Evolutionary conservation across 92 coral and sea anemone genomes (phyloP), one percentile per base, ranked within the genome.

Genomic region (Siderastrea siderea): DNA sequence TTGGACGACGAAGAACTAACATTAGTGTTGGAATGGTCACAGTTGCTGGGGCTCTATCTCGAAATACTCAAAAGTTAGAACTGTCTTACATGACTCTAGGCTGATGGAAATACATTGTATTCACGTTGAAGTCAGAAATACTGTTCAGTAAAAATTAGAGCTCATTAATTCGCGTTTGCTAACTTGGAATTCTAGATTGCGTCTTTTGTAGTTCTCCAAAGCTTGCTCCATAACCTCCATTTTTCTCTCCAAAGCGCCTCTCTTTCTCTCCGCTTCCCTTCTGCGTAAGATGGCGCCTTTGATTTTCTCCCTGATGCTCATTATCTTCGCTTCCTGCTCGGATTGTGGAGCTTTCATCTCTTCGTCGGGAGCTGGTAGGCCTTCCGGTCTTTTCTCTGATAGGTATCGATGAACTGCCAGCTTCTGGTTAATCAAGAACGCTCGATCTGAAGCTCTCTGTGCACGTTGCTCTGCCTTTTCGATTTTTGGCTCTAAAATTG

Each of bases 381-480:
- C 80, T 26, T 84, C 87, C 10, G 87, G 87, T 38, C 87, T 84
- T 65, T 74, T 84, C 72, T 14, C 81, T 50, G 87, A 73, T 16
- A 84, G 55, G 43, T 84, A 63, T 9, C 74, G 80, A 38, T 74
- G 87, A 26, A 84, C 66, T 1, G 87, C 43, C 1, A 84, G 43
- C 80, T 84, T 84, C 48, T 84, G 87, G 19, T 49, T 73, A 46
- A 84, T 73, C 48, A 84, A 54, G 63, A 84, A 84, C 54, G 80
- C 87, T 43, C 87, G 79, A 51, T 84, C 80, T 13, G 48, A 3
- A 4, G 87, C 87, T 19, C 74, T 84, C 43, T 62, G 71, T 12
- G 63, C 73, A 14, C 87, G 87, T 0, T 17, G 51, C 46, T 84
- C 87, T 2, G 87, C 87, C 1, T 61, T 84, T 67, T 84, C 87